Evolutionary conservation across 37 sponge, comb jelly and placozoan species (phyloP), one percentile per base, ranked within the genome.

Genomic region (Chondrilla cf. caribensis): DNA sequence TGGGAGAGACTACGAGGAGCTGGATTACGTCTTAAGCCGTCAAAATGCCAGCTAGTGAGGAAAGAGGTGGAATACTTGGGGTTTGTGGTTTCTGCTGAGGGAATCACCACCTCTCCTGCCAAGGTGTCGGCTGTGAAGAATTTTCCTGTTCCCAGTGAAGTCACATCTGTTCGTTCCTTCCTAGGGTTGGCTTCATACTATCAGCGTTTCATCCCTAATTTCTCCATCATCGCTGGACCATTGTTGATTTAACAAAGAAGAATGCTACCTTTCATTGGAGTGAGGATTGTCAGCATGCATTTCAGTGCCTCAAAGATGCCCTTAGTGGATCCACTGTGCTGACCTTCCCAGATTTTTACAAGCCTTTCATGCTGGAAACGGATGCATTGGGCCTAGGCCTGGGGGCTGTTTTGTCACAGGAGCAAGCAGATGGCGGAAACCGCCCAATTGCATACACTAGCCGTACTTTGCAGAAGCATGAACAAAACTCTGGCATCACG

Each of bases 391-490:
- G 75, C 14, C 19, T 11, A 5, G 90, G 86, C 0, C 76, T 90
- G 14, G 90, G 90, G 26, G 86, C 86, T 29, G 86, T 90, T 14
- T 47, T 90, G 9, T 79, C 84, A 0, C 90, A 90, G 62, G 2
- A 22, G 7, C 84, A 90, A 35, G 78, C 71, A 0, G 86, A 90
- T 72, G 80, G 75, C 2, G 8, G 57, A 0, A 28, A 47, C 0
- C 21, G 33, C 7, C 86, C 83, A 2, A 25, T 90, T 58, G 90
- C 90, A 11, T 90, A 70, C 37, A 83, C 86, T 9, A 90, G 86
- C 65, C 83, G 90, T 41, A 82, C 83, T 36, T 73, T 90, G 25
- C 86, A 85, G 58, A 36, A 67, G 1, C 79, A 86, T 58, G 90
- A 86, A 57, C 58, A 66, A 40, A 84, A 80, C 47, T 90, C 86